phyloP scores from a whole-genome alignment of 2,113 vertebrate genomes.

The Gallinago undulata region DNA sequence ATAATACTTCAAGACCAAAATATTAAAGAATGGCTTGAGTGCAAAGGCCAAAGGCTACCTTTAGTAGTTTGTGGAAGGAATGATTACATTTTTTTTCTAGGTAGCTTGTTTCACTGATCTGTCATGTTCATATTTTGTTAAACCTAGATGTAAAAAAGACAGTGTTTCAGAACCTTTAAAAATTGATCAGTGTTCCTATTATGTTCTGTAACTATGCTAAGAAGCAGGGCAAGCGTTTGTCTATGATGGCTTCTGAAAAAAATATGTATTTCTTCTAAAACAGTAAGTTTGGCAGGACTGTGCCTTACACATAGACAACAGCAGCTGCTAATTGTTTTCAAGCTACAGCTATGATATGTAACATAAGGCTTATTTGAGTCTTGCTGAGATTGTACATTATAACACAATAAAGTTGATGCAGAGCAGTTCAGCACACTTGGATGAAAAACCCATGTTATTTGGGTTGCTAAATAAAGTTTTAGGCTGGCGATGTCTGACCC shows the following conservation, averaged over 20 bases:
- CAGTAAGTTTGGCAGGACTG: neutral
- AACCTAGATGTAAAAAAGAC: neutral
- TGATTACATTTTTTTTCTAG: neutral
- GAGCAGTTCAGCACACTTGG: neutral
- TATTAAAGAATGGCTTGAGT: neutral
- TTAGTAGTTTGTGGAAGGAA: neutral
- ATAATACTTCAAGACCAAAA: neutral
- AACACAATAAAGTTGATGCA: neutral
- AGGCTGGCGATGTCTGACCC: neutral
- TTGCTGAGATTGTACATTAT: neutral
- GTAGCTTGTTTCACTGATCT: neutral
- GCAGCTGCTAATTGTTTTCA: neutral
- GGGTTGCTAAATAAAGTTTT: slow-evolving; percentile 1
- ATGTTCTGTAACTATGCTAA: neutral
- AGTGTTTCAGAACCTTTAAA: neutral
- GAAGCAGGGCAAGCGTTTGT: neutral
- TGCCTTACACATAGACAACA: neutral
- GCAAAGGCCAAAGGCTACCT: neutral
- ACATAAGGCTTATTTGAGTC: neutral
- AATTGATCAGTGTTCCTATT: neutral
- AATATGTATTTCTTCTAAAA: neutral
- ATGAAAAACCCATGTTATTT: neutral
- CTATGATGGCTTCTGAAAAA: neutral
- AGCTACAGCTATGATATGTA: neutral
- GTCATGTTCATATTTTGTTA: neutral